Evolutionary conservation across 2,888 invertebrate genomes (phyloP), one percentile per base, ranked within the genome.

Genomic region (Mesorhabditis spiculigera): DNA sequence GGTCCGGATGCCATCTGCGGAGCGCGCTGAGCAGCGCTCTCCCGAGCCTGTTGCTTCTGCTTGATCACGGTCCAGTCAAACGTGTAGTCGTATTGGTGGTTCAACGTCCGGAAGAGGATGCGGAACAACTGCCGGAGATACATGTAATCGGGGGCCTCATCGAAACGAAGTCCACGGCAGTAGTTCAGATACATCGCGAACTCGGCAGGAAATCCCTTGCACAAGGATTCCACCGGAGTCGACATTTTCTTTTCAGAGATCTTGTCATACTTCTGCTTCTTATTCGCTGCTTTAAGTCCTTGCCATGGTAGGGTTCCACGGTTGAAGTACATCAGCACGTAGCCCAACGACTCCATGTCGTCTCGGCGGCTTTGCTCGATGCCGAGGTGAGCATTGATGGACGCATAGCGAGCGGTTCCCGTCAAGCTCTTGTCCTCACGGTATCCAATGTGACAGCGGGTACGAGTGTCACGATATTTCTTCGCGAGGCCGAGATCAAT

Each of bases 161-260:
- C 97, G 88, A 98, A 98, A 83, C 95, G 91, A 86, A 98, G 90
- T 71, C 95, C 96, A 28, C 28, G 28, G 28, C 28, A 28, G 28
- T 28, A 28, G 28, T 28, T 28, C 28, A 28, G 28, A 28, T 97
- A 97, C 95, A 96, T 97, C 81, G 95, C 92, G 89, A 98, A 98
- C 89, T 98, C 97, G 70, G 96, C 95, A 83, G 97, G 97, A 89
- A 93, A 96, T 82, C 95, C 95, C 90, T 95, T 95, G 90, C 95
- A 96, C 79, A 97, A 90, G 83, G 93, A 92, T 90, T 97, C 96
- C 77, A 96, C 93, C 6, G 96, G 94, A 62, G 96, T 97, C 71
- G 95, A 94, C 95, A 97, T 96, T 88, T 97, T 97, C 89, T 96
- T 96, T 88, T 98, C 97, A 87, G 95, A 95, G 87, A 98, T 98